Evolutionary conservation across 2,797 vertebrate genomes (phyloP), one percentile per base, ranked within the genome.

Genomic region (Pantherophis alleghaniensis): DNA sequence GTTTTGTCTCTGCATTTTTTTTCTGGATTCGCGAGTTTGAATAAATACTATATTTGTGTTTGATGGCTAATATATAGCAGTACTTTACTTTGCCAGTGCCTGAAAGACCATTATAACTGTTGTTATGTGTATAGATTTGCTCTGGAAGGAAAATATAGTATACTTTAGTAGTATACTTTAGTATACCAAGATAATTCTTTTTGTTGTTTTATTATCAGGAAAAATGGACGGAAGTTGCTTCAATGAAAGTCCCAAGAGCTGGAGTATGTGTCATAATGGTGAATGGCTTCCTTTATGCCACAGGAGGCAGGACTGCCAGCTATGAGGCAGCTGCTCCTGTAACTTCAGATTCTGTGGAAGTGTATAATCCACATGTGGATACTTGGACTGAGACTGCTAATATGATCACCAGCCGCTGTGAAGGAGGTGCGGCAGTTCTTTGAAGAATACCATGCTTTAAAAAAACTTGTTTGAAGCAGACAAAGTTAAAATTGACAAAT

Each of bases 381-480:
- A 98, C 98, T 11, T 99, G 99, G 99, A 99, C 98, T 42, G 99
- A 99, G 97, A 98, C 99, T 0, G 98, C 99, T 95, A 99, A 99
- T 96, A 99, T 99, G 99, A 99, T 99, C 97, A 99, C 99, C 88
- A 99, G 99, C 97, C 99, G 99, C 96, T 99, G 99, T 2, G 99
- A 99, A 89, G 99, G 99, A n/a, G 99, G 99, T 0, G 96, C 99
- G 95, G 99, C 99, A 63, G 99, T 99, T 91, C 98, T 99, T 91
- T 99, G 96, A 98, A 51, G 83, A 66, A 69, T 37, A 53, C 18
- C 32, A 11, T 37, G 7, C 60, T 60, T 90, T 26, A 28, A 26
- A 32, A 61, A 87, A 93, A 0, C 37, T 86, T 1, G 1, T 86
- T 87, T 87, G 32, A 87, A 86, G 16, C 66, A 4, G 2, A 87